Conservation (phyloP, 1,140 invertebrate genomes). For the Stenopsyche tienmushanensis region DNA sequence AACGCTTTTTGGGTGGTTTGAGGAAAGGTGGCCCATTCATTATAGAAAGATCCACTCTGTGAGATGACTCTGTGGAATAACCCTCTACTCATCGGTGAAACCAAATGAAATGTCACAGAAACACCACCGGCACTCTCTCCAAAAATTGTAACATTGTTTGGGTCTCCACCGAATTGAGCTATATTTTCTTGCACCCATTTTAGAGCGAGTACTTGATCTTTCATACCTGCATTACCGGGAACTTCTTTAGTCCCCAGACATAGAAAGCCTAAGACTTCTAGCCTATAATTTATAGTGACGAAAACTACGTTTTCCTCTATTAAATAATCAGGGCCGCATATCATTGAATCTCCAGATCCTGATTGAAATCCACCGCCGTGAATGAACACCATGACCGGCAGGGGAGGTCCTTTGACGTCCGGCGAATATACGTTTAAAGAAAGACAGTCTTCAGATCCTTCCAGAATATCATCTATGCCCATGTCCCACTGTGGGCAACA, state of each 20-base stretch:
- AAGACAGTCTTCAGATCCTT: slow-evolving; percentile 60
- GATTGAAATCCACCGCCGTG: slow-evolving; percentile 63
- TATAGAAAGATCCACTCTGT: slow-evolving; percentile 61
- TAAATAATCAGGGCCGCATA: slow-evolving; percentile 63
- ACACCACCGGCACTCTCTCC: slow-evolving; percentile 73
- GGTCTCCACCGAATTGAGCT: slow-evolving; percentile 69
- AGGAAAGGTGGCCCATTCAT: slow-evolving; percentile 45
- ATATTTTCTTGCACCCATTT: slow-evolving; percentile 53
- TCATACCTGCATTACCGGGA: slow-evolving; percentile 66
- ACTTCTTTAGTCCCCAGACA: slow-evolving; percentile 59
- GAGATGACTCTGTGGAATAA: slow-evolving; percentile 54
- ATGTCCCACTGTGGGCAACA: slow-evolving; percentile 50
- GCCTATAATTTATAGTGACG: slow-evolving; percentile 68
- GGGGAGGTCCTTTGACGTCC: slow-evolving; percentile 45
- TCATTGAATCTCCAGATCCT: slow-evolving; percentile 57
- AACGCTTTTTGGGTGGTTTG: slow-evolving; percentile 47
- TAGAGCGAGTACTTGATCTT: slow-evolving; percentile 63
- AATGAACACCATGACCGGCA: slow-evolving; percentile 66
- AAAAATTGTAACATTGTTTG: slow-evolving; percentile 69
- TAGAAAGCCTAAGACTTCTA: slow-evolving; percentile 65
- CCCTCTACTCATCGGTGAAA: slow-evolving; percentile 66
- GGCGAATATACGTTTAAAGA: slow-evolving; percentile 65
- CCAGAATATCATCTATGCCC: slow-evolving; percentile 39
- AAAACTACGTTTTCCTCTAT: slow-evolving; percentile 65
- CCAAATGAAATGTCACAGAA: slow-evolving; percentile 68